phyloP scores from a whole-genome alignment of 2,113 vertebrate genomes.

The Dunckerocampus dactyliophorus region DNA sequence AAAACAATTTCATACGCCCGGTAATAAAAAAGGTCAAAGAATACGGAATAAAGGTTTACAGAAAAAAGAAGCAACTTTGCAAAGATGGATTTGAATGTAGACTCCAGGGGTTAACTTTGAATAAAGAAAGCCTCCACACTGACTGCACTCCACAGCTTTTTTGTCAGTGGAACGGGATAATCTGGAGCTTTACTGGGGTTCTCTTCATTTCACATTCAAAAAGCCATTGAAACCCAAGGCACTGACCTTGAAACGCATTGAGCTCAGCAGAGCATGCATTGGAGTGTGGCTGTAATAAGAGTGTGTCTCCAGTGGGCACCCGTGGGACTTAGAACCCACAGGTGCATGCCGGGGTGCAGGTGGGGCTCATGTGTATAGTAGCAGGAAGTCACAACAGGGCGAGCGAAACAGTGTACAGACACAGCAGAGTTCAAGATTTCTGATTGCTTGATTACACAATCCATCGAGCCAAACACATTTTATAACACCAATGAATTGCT shows the following conservation, averaged over 20 bases:
- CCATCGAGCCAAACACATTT: too few relatives aligned
- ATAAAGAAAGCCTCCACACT: not conserved
- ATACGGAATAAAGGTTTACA: not conserved
- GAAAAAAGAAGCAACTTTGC: not conserved
- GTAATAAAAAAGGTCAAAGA: not conserved
- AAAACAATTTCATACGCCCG: slow-evolving; percentile 16
- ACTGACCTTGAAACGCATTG: not conserved
- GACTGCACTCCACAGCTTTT: not conserved
- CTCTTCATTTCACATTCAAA: slow-evolving; percentile 1
- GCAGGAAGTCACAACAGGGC: not conserved
- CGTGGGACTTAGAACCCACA: not conserved
- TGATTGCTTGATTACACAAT: too few relatives aligned
- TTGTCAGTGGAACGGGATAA: not conserved
- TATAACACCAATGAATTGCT: too few relatives aligned
- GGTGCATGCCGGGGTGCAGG: not conserved
- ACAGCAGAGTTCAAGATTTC: too few relatives aligned
- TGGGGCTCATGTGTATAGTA: not conserved
- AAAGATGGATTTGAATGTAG: slow-evolving; percentile 1
- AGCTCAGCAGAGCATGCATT: not conserved
- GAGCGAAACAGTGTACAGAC: too few relatives aligned
- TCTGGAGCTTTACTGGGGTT: not conserved
- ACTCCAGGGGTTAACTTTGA: not conserved
- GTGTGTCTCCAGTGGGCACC: not conserved
- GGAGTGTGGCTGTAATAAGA: not conserved
- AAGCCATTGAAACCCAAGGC: not conserved